Evolutionary conservation across 35 echinoderm and acorn worm species (phyloP), one percentile per base, ranked within the genome.

Genomic region (Strongylocentrotus purpuratus): DNA sequence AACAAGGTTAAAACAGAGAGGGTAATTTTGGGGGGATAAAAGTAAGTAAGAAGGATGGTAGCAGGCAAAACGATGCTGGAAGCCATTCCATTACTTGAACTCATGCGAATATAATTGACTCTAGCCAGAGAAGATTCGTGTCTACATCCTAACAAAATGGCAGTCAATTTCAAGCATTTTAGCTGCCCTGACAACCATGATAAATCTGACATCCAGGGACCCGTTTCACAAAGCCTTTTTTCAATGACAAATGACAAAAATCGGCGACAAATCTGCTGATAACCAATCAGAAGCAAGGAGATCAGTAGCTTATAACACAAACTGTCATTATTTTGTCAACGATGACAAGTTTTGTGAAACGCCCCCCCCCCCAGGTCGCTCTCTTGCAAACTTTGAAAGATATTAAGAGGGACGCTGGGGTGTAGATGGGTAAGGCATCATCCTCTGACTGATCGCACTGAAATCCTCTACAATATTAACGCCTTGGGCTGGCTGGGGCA

Each of bases 81-180:
- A 78, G 65, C 65, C 20, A 78, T 78, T 78, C 20, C 20, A 78
- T 28, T 78, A 18, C 65, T 22, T 78, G 22, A 78, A 78, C 20
- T 78, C 20, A 78, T 78, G 65, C 65, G 25, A 28, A 78, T 22
- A 28, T 78, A 78, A 78, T 28, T 22, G n/a, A 78, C 22, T n/a
- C 65, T 78, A 31, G 17, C 17, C n/a, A 25, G 65, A 78, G 65
- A 78, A 28, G 65, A 78, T 78, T 78, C n/a, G 65, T 78, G 65
- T 78, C 65, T 78, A 78, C 28, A 78, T 78, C 65, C 28, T 78
- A 28, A 78, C 65, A 78, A 78, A 78, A 78, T 78, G 65, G 65
- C 65, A 18, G 65, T 78, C 65, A 78, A 78, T 78, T 78, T 78
- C 65, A 78, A n/a, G 65, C 65, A 78, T 78, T 22, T 78, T 78